phyloP scores from a whole-genome alignment of 2,888 invertebrate species.

The Hemistola chrysoprasaria region DNA sequence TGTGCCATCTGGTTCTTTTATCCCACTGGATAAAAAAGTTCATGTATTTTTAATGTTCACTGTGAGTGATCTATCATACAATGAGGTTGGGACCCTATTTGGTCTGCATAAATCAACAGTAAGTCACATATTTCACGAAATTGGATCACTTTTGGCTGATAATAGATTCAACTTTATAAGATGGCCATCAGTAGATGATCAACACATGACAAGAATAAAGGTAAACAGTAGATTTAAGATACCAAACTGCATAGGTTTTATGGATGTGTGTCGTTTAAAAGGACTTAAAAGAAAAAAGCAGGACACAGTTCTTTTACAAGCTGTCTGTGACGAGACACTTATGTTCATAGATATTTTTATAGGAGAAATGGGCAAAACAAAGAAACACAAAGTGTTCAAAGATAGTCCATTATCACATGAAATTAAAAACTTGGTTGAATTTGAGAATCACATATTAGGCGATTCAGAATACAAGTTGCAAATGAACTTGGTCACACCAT shows the following conservation, averaged over 20 bases:
- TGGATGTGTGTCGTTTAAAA: constrained; percentile 66
- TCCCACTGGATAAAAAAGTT: constrained; percentile 66
- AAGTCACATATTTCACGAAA: constrained; percentile 65
- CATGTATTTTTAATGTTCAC: constrained; percentile 68
- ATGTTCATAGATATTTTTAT: constrained; percentile 66
- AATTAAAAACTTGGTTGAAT: constrained; percentile 61
- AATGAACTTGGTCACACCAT: constrained; percentile 68
- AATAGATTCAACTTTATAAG: constrained; percentile 58
- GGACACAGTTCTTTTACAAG: constrained; percentile 63
- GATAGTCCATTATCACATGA: constrained; percentile 57
- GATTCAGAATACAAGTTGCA: constrained; percentile 63
- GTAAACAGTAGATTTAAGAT: constrained; percentile 65
- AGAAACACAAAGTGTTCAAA: constrained; percentile 62
- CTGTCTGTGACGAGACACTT: constrained; percentile 69
- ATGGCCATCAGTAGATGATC: constrained; percentile 70
- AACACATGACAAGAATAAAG: constrained; percentile 67
- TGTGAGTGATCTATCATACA: constrained; percentile 60
- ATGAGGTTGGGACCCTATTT: constrained; percentile 62
- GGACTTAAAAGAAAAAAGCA: constrained; percentile 52
- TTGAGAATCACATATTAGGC: constrained; percentile 71
- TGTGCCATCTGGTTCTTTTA: constrained; percentile 43
- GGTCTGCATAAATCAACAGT: constrained; percentile 66
- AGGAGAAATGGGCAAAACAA: constrained; percentile 56
- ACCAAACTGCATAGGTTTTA: constrained; percentile 74
- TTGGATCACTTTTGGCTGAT: constrained; percentile 55